Evolutionary conservation across 23 tunicate genomes (phyloP).

Genomic region (Ascidia mentula): DNA sequence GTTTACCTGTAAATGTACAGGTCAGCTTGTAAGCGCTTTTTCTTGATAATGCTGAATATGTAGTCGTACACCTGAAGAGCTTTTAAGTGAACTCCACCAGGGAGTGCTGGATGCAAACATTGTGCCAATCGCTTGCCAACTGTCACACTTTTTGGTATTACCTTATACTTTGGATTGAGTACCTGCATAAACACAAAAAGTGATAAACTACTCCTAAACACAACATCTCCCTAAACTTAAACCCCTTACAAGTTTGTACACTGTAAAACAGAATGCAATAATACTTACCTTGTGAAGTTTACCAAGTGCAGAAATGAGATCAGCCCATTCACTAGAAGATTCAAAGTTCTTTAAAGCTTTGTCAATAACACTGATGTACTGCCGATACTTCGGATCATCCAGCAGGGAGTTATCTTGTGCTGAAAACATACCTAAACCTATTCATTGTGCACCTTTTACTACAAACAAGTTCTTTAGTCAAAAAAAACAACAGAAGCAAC

Average conservation of each 20-base stretch:
- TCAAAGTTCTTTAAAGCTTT: conserved; percentile 84
- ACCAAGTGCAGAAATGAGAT: conserved; percentile 89
- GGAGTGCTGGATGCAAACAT: conserved; percentile 93
- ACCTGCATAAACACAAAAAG: conserved; percentile 28
- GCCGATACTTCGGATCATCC: conserved; percentile 82
- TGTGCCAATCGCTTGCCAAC: conserved; percentile 87
- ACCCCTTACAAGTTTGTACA: too few species aligned
- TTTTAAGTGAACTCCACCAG: conserved; percentile 94
- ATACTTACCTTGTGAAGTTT: conserved; percentile 75
- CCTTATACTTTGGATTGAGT: conserved; percentile 55
- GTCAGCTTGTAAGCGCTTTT: conserved; percentile 46
- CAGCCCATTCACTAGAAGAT: conserved; percentile 98
- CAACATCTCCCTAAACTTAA: too few species aligned
- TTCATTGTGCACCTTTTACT: too few species aligned
- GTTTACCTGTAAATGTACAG: conserved; percentile 61
- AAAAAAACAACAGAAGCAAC: too few species aligned
- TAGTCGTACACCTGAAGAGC: conserved; percentile 83
- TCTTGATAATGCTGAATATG: conserved; percentile 69
- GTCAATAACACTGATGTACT: conserved; percentile 51
- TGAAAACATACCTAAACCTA: conserved; percentile 11
- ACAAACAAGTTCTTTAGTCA: too few species aligned
- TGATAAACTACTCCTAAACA: too few species aligned
- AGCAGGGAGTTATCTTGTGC: conserved; percentile 18
- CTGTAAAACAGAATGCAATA: too few species aligned
- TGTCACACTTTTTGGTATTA: conserved; percentile 72